A percentile compares a stretch with the other conserved stretches of the same genome.
Conservation (phyloP, 2,888 invertebrate species). For the Hydrotaea cyrtoneurina region DNA sequence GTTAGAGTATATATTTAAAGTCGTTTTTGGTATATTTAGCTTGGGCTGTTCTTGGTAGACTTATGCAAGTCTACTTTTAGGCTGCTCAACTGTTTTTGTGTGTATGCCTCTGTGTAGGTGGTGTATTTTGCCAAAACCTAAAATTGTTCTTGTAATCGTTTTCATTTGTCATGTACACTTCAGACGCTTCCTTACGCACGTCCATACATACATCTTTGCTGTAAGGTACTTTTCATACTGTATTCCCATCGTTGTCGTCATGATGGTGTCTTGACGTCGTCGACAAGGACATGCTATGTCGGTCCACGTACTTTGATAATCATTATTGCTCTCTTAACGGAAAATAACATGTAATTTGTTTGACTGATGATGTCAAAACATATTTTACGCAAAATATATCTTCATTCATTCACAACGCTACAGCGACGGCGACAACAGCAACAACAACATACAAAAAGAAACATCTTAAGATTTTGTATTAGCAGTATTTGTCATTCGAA, state of each 20-base stretch:
- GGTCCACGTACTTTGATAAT: no score
- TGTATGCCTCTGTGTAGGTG: background rate
- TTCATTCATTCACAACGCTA: background rate
- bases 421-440: background rate
- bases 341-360: slow-evolving; percentile 41
- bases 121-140: background rate
- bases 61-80: background rate
- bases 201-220: no score
- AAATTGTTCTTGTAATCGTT: background rate
- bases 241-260: background rate
- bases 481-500: slow-evolving; percentile 9
- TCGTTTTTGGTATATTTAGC: background rate
- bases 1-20: no score
- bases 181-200: background rate
- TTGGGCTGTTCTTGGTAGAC: background rate
- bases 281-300: no score
- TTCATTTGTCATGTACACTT: background rate
- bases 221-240: background rate
- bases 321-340: background rate
- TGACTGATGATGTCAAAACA: slow-evolving; percentile 52
- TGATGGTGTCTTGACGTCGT: background rate
- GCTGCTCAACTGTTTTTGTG: background rate
- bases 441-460: no score
- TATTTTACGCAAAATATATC: slow-evolving; percentile 36
- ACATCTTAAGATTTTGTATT: background rate